These are phyloP conservation scores for Desmodus rotundus DNA, from an alignment of 2,113 vertebrate species.

Conservation along the genomic window DNA sequence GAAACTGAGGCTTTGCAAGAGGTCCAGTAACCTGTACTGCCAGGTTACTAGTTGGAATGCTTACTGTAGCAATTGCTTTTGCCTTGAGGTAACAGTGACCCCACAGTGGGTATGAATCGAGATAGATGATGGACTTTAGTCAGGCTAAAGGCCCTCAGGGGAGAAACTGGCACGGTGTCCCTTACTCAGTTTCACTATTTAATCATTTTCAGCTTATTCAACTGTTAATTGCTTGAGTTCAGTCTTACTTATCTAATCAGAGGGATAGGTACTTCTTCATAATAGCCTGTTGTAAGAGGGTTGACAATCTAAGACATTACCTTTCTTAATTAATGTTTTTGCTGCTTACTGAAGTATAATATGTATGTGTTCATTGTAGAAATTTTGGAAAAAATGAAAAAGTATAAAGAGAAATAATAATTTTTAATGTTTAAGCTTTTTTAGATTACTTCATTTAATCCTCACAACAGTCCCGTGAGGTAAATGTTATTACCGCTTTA, in stretches of 20 bases:
- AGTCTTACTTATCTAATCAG: conserved; percentile 12
- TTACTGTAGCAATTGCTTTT: conserved; percentile 15
- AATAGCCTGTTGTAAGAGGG: neutral
- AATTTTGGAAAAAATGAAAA: conserved; percentile 29
- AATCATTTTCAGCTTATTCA: conserved; percentile 2
- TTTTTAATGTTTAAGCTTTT: neutral
- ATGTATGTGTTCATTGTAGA: neutral
- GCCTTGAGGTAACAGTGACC: neutral
- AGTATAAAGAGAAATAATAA: conserved; percentile 12
- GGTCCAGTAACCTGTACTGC: neutral
- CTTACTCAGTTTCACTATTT: neutral
- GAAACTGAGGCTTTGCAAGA: neutral
- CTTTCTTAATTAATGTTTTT: neutral
- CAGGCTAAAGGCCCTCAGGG: neutral
- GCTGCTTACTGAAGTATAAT: neutral
- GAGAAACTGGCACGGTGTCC: neutral
- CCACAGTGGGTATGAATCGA: neutral
- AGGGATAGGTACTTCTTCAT: neutral
- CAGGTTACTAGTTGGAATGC: neutral
- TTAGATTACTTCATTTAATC: conserved; percentile 20
- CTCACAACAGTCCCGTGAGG: neutral
- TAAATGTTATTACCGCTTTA: neutral
- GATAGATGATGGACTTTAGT: neutral
- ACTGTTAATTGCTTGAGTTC: neutral
- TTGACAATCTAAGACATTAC: neutral